phyloP scores from a whole-genome alignment of 2,113 vertebrate species.

The Emydura subglobosa region DNA sequence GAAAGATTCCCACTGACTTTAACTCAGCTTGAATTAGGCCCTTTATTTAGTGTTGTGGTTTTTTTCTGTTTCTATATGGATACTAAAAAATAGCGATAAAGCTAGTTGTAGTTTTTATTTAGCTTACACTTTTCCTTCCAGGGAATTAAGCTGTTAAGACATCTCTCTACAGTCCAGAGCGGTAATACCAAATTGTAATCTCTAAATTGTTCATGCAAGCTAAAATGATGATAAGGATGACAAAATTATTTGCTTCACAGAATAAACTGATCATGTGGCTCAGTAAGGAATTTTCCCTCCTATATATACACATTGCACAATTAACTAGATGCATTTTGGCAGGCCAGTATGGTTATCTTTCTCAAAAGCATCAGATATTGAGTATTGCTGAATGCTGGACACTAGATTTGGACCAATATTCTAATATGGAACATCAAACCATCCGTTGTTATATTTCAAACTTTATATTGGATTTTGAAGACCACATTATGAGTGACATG shows the following conservation, averaged over 20 bases:
- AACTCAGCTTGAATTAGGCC: not conserved
- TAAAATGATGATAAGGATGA: not conserved
- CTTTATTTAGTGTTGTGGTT: not conserved
- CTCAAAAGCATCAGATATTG: not conserved
- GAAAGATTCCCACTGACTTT: not conserved
- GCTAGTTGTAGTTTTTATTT: not conserved
- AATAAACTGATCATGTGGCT: not conserved
- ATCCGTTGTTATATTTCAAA: not conserved
- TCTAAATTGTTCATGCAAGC: not conserved
- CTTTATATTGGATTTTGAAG: not conserved
- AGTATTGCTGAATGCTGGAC: not conserved
- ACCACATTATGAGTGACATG: not conserved
- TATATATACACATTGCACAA: not conserved
- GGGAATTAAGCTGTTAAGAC: not conserved
- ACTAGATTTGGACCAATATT: not conserved
- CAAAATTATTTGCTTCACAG: not conserved
- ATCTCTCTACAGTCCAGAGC: not conserved
- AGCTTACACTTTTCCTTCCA: not conserved
- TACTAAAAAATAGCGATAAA: not conserved
- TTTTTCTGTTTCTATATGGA: not conserved
- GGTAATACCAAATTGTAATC: slow-evolving; percentile 6
- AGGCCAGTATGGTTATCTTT: not conserved
- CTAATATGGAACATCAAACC: not conserved
- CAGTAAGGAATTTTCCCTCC: not conserved
- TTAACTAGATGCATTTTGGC: not conserved